Evolutionary conservation across 1,140 invertebrate species (phyloP), one percentile per base, ranked within the genome.

Genomic region (Ips typographus): DNA sequence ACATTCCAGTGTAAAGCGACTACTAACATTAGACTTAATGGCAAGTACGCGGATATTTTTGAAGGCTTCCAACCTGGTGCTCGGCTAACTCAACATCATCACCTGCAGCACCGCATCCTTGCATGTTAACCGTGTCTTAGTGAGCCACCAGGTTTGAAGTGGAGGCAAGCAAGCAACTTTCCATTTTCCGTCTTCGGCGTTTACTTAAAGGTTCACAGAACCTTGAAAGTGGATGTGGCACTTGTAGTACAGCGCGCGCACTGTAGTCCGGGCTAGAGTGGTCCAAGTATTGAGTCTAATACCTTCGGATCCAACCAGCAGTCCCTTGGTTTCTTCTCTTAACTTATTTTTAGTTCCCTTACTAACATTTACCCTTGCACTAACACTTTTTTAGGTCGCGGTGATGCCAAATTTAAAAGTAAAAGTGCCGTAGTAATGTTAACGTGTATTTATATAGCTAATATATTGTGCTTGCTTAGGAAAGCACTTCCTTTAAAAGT

Each of bases 251-350:
- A 41, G 40, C 55, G 4, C 36, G 57, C 43, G 36, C 39, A 5
- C 22, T 67, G 39, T 36, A 22, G 22, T 22, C 22, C 22, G 41
- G 51, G 52, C 37, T 71, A 42, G 57, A 43, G 65, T 68, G 43
- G 65, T 61, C 65, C 65, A 60, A 68, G 65, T 68, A 68, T 68
- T 65, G 36, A 40, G 41, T 42, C 4, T 65, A 68, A 68, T 68
- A 68, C 65, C 58, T 68, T 51, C 2, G 65, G 65, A 68, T 68
- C 65, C 58, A 68, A 68, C 58, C 65, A 53, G 53, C 61, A 51
- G 65, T 55, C 56, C 49, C 44, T 38, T 22, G 39, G 7, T 61
- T 60, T 49, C 43, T 40, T 51, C 6, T 51, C 22, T 59, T 47
- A 44, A 41, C 37, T 40, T 6, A 41, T 44, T 68, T 61, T 67